These are phyloP conservation scores for Ephydatia muelleri DNA, from an alignment of 37 sponge, comb jelly and placozoan species.

Conservation along the genomic window DNA sequence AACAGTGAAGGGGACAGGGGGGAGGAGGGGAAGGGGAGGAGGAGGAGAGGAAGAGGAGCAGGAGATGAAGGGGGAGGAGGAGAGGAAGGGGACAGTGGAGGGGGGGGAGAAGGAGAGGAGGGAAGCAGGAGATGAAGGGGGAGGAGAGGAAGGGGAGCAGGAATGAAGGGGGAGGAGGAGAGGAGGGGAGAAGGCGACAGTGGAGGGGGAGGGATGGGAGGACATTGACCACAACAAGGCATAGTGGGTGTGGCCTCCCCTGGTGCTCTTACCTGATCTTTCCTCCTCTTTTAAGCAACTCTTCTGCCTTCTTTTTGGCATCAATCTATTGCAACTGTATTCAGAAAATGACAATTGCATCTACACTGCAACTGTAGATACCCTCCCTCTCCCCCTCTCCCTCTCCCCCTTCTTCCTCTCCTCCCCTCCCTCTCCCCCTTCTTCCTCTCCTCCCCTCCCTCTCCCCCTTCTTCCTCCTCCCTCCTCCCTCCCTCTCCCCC, in stretches of 20 bases:
- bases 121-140: too few relatives aligned
- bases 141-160: background rate
- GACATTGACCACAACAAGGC: too few relatives aligned
- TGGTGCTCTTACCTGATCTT: conserved; percentile 48
- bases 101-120: too few relatives aligned
- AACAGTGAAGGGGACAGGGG: too few relatives aligned
- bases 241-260: conserved; percentile 27
- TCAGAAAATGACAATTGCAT: background rate
- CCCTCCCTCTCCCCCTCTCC: background rate
- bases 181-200: background rate
- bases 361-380: too few relatives aligned
- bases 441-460: background rate
- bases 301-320: conserved; percentile 49
- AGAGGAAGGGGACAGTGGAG: too few relatives aligned
- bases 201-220: too few relatives aligned
- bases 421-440: background rate
- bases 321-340: conserved; percentile 64
- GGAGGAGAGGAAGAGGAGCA: too few relatives aligned
- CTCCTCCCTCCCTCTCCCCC: background rate
- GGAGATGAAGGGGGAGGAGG: too few relatives aligned
- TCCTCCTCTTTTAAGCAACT: conserved; percentile 42
- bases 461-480: background rate
- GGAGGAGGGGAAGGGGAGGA: background rate
- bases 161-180: background rate
- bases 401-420: background rate